Conservation (phyloP, 2,113 vertebrate genomes). For the Bolborhynchus lineola region DNA sequence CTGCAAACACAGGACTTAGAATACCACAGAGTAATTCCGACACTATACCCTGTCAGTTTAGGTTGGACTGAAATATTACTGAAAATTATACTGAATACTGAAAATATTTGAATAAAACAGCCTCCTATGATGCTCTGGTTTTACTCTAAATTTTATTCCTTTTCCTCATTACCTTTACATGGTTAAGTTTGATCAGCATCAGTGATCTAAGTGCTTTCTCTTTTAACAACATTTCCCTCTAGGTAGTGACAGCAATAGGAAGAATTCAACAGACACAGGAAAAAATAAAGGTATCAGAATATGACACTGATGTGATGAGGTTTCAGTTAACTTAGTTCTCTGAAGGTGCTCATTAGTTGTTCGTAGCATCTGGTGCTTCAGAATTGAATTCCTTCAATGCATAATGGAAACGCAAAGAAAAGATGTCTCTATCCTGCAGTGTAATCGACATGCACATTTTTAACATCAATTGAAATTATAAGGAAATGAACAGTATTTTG, state of each 20-base stretch:
- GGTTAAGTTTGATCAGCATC: neutral
- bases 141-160: neutral
- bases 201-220: neutral
- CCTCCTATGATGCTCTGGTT: neutral
- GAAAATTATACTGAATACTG: neutral
- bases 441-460: neutral
- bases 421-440: neutral
- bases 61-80: neutral
- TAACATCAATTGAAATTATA: neutral
- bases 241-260: neutral
- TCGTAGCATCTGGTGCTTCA: neutral
- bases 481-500: neutral
- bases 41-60: neutral
- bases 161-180: neutral
- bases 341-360: neutral
- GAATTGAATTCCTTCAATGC: neutral
- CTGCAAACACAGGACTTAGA: neutral
- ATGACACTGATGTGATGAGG: neutral
- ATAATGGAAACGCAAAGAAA: neutral
- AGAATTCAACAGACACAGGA: neutral
- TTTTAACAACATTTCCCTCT: neutral
- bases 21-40: neutral
- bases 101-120: neutral
- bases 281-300: neutral
- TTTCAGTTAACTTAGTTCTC: neutral